These are phyloP conservation scores for Dromococcyx pavoninus DNA, from an alignment of 2,797 vertebrate genomes.

Conservation along the genomic window DNA sequence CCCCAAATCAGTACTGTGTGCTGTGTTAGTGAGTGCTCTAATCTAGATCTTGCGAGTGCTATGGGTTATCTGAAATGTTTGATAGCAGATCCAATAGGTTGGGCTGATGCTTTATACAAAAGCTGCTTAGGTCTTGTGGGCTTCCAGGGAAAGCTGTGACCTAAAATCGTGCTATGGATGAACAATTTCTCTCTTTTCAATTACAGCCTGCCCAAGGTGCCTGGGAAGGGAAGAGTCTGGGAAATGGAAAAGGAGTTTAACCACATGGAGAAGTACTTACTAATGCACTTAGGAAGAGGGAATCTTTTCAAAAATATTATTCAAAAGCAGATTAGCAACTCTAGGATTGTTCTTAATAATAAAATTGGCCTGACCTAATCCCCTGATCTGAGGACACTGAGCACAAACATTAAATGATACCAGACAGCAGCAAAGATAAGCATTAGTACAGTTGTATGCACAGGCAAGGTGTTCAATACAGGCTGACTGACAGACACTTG, in stretches of 20 bases:
- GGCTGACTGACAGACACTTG: not conserved
- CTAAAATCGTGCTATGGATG: not conserved
- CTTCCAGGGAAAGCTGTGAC: constrained; percentile 7
- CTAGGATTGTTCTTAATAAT: not conserved
- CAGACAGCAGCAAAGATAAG: not conserved
- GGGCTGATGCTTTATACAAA: not conserved
- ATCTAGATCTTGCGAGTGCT: constrained; percentile 74
- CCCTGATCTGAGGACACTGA: not conserved
- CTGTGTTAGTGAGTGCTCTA: constrained; percentile 75
- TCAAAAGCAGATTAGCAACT: not conserved
- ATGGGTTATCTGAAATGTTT: not conserved
- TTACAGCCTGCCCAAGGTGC: not conserved
- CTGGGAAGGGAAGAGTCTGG: not conserved
- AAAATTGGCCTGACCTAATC: not conserved
- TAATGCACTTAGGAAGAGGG: not conserved
- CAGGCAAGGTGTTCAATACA: not conserved
- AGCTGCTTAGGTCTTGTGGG: not conserved
- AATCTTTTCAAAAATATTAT: not conserved
- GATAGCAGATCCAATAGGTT: not conserved
- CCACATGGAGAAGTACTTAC: not conserved
- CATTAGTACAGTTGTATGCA: not conserved
- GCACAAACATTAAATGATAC: fast-evolving
- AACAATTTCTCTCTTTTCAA: not conserved
- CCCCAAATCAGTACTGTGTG: constrained; percentile 51
- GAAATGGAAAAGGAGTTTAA: not conserved